phyloP scores from a whole-genome alignment of 1,140 invertebrate genomes.

The Subanguina moxae region DNA sequence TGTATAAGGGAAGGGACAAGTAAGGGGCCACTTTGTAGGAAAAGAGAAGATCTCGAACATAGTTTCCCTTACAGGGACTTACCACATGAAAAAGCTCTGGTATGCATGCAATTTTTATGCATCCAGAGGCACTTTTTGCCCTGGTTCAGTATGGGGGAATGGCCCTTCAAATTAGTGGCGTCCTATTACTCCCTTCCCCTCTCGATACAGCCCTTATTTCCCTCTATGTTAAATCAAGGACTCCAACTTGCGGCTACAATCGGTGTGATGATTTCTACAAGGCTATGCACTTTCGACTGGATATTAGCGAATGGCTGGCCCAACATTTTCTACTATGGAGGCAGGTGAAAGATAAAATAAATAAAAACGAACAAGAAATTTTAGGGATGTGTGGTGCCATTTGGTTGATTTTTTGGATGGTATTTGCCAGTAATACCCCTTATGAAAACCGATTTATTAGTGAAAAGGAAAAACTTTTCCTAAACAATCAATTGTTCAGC shows the following conservation, averaged over 20 bases:
- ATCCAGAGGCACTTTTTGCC: too few species aligned
- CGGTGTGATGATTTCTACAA: neutral
- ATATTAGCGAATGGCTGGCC: neutral
- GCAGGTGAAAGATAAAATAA: neutral
- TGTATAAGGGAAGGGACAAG: too few species aligned
- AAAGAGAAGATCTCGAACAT: too few species aligned
- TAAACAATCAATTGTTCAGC: constrained; percentile 10
- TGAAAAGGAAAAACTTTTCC: constrained; percentile 21
- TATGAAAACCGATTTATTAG: constrained; percentile 6
- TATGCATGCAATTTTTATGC: too few species aligned
- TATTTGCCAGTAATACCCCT: constrained; percentile 1
- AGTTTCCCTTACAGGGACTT: too few species aligned
- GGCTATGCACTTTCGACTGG: neutral
- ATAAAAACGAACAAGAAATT: too few species aligned
- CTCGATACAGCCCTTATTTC: neutral
- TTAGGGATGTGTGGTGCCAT: neutral
- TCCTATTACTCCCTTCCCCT: too few species aligned
- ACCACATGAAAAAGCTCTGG: too few species aligned
- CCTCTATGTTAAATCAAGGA: neutral
- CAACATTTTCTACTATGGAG: neutral
- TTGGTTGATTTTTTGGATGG: neutral
- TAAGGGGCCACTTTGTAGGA: too few species aligned
- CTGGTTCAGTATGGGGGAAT: too few species aligned
- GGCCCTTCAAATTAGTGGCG: too few species aligned
- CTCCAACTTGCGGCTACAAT: neutral